These are phyloP conservation scores for Muntiacus reevesi DNA, from an alignment of 2,113 vertebrate genomes.

Conservation along the genomic window DNA sequence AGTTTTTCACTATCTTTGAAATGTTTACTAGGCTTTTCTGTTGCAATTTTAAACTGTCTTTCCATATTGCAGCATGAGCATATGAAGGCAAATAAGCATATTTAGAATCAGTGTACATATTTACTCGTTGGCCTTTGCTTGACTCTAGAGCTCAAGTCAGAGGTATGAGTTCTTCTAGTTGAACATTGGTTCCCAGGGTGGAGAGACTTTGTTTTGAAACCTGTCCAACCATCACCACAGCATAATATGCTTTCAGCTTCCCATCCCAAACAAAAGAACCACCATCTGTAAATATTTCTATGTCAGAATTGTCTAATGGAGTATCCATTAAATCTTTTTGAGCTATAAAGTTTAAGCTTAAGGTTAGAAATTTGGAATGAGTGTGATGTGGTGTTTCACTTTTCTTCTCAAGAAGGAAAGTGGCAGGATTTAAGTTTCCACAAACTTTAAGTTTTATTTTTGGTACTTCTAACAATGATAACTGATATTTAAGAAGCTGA, in stretches of 20 bases:
- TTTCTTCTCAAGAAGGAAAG: not conserved
- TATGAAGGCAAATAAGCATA: not conserved
- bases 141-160: not conserved
- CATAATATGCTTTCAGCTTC: not conserved
- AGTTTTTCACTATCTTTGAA: not conserved
- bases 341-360: not conserved
- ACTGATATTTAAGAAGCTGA: not conserved
- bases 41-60: not conserved
- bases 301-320: not conserved
- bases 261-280: not conserved
- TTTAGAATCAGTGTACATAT: not conserved
- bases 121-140: not conserved
- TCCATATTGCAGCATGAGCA: not conserved
- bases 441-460: not conserved
- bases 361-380: not conserved
- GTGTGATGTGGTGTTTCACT: not conserved
- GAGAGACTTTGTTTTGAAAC: not conserved
- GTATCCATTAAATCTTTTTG: not conserved
- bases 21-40: not conserved
- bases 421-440: not conserved
- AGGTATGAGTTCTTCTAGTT: not conserved
- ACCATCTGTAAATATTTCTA: not conserved
- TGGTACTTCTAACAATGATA: not conserved
- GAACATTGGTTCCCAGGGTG: not conserved
- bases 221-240: not conserved